A percentile compares a stretch with the other conserved stretches of the same genome.
Conservation (phyloP, 2,888 invertebrate species). For the Synergus gifuensis region DNA sequence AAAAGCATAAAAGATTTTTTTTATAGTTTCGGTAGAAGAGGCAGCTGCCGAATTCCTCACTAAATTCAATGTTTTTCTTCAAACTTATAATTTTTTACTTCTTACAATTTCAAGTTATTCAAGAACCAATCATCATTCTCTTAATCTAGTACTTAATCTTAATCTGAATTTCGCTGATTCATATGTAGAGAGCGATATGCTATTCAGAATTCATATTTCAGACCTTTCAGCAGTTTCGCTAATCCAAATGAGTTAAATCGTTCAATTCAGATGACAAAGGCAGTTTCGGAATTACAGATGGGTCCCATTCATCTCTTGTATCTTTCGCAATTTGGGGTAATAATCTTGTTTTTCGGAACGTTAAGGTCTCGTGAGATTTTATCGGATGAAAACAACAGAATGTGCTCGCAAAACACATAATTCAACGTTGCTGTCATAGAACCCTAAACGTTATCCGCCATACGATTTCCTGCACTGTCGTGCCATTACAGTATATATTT, state of each 20-base stretch:
- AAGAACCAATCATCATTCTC: too few species aligned
- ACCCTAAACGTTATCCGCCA: conserved; percentile 61
- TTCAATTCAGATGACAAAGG: background rate
- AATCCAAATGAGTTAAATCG: background rate
- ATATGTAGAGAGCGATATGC: too few species aligned
- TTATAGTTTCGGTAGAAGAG: background rate
- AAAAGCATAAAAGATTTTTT: background rate
- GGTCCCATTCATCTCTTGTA: background rate
- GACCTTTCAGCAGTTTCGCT: background rate
- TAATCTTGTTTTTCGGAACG: conserved; percentile 18
- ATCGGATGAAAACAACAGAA: conserved; percentile 40
- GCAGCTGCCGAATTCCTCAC: background rate
- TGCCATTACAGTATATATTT: conserved; percentile 55
- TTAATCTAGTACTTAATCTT: too few species aligned
- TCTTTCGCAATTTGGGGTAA: conserved; percentile 6
- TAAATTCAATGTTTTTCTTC: background rate
- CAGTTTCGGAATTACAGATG: background rate
- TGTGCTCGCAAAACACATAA: conserved; percentile 57
- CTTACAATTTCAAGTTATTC: too few species aligned
- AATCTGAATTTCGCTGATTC: too few species aligned
- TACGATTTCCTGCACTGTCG: conserved; percentile 63
- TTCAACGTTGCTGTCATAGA: conserved; percentile 61
- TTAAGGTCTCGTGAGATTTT: conserved; percentile 14
- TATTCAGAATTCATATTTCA: background rate
- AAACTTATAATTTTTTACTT: too few species aligned